These are phyloP conservation scores for Mandrillus leucophaeus DNA, from an alignment of 2,113 vertebrate species.

Conservation along the genomic window DNA sequence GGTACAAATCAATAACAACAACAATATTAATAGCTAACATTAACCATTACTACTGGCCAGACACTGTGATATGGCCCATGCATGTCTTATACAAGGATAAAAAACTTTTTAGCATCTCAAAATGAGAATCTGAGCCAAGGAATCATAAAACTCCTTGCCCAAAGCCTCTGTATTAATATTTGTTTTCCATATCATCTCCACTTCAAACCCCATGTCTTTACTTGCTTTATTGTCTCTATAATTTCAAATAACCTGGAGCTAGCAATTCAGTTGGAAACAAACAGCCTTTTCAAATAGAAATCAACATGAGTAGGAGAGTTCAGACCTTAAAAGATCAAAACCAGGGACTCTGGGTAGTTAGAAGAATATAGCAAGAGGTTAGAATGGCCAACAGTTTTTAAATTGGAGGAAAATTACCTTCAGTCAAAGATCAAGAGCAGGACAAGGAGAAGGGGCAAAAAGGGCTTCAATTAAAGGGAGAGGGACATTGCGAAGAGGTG, in stretches of 20 bases:
- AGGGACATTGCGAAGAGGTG: background rate
- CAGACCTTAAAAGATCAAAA: constrained; percentile 40
- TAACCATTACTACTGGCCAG: background rate
- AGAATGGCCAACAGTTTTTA: background rate
- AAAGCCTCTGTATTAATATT: background rate
- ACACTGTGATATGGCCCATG: background rate
- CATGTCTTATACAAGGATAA: background rate
- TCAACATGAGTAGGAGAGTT: background rate
- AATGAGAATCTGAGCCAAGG: background rate
- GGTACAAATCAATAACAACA: background rate
- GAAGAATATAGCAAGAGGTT: background rate
- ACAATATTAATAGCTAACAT: background rate
- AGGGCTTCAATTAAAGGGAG: background rate
- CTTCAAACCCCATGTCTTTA: background rate
- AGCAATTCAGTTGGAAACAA: background rate
- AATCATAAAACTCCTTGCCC: background rate
- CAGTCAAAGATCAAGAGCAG: background rate
- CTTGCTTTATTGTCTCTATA: background rate
- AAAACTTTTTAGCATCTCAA: background rate
- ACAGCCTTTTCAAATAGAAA: constrained; percentile 12
- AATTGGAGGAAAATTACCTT: background rate
- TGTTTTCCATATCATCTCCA: background rate
- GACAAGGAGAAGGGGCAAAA: background rate
- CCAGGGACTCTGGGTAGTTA: background rate
- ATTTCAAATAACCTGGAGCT: background rate